Percentiles rank a stretch among this genome's conserved stretches.
Conservation (phyloP, 2,113 vertebrate species). For the Cisticola juncidis region DNA sequence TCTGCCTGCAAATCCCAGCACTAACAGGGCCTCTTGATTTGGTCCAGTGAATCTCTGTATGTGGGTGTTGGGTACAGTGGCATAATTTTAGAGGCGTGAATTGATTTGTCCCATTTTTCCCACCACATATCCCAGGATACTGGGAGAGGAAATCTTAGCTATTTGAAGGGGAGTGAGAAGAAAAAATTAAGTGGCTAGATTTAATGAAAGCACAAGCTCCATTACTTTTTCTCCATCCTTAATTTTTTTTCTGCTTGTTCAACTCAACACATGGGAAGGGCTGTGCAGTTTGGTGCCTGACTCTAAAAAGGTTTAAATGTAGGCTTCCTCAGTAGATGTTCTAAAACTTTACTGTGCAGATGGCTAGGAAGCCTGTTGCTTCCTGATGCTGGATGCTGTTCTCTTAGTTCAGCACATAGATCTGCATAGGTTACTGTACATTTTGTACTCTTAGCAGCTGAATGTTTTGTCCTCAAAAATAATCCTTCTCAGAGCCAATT, state of each 20-base stretch:
- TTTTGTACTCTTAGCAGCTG: neutral
- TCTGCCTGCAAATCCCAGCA: neutral
- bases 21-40: neutral
- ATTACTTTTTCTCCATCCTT: neutral
- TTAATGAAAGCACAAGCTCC: neutral
- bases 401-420: neutral
- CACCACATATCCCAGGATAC: neutral
- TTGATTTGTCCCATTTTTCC: neutral
- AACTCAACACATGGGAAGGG: neutral
- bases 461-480: neutral
- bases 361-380: neutral
- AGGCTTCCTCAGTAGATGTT: neutral
- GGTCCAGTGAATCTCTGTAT: neutral
- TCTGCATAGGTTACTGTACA: neutral
- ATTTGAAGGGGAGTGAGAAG: neutral
- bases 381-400: neutral
- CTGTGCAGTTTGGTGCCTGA: neutral
- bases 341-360: neutral
- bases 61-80: neutral
- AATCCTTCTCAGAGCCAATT: constrained; percentile 2
- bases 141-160: neutral
- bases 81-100: neutral
- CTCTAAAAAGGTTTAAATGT: neutral
- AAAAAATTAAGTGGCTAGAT: neutral
- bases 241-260: neutral